Conservation (phyloP, 2,888 invertebrate species). For the Pollenia labialis region DNA sequence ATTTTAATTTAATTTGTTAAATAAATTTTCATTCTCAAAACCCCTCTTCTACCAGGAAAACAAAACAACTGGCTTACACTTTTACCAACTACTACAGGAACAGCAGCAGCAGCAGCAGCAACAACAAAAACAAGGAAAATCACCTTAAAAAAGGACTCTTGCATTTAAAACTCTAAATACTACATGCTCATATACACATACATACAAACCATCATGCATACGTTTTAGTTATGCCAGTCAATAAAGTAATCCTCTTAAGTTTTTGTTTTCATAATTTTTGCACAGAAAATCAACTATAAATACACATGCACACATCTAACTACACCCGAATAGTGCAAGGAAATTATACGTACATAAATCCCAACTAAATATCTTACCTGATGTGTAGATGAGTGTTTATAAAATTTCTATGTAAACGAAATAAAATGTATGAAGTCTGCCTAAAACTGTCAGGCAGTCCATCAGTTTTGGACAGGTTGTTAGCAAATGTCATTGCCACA, state of each 20-base stretch:
- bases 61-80: conserved; percentile 24
- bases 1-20: conserved; percentile 73
- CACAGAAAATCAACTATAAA: conserved; percentile 52
- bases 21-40: conserved; percentile 62
- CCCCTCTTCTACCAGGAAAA: conserved; percentile 49
- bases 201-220: conserved; percentile 5
- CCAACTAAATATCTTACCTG: conserved; percentile 30
- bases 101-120: conserved; percentile 4
- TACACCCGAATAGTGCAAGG: background rate
- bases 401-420: background rate
- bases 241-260: conserved; percentile 73
- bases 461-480: conserved; percentile 71
- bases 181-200: background rate
- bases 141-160: background rate
- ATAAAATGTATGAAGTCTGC: conserved; percentile 14
- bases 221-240: conserved; percentile 68
- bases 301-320: background rate
- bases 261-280: conserved; percentile 73
- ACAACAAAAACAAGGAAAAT: conserved; percentile 5
- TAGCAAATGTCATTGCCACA: conserved; percentile 66
- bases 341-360: background rate
- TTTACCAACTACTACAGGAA: conserved; percentile 1
- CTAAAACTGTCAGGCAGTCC: conserved; percentile 61
- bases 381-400: conserved; percentile 10
- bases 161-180: conserved; percentile 12